phyloP scores from a whole-genome alignment of 2,113 vertebrate genomes.

The Lycaon pictus region DNA sequence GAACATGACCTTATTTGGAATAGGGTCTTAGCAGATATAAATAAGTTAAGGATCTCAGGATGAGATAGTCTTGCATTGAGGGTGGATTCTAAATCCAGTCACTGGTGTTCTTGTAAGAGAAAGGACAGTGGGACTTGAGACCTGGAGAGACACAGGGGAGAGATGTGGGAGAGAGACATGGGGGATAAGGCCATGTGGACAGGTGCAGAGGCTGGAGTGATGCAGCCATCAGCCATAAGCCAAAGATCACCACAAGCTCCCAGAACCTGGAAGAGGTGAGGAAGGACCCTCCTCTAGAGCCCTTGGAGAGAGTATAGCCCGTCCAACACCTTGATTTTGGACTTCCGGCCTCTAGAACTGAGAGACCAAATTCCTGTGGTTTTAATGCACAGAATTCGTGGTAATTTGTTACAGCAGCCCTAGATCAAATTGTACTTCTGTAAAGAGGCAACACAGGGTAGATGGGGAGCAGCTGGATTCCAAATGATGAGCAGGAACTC shows the following conservation, averaged over 20 bases:
- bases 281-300: accelerated
- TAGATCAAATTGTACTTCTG: not conserved
- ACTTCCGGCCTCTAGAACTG: not conserved
- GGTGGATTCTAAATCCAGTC: not conserved
- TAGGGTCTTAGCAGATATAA: not conserved
- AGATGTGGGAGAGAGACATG: accelerated
- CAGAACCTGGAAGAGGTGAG: accelerated
- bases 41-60: not conserved
- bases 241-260: not conserved
- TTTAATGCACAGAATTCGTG: not conserved
- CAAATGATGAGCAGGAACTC: accelerated
- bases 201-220: accelerated
- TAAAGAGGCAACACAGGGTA: not conserved
- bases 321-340: not conserved
- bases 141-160: not conserved
- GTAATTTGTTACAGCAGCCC: not conserved
- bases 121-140: not conserved
- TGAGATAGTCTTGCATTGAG: not conserved
- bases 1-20: not conserved
- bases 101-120: not conserved
- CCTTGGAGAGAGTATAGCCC: not conserved
- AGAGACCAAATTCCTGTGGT: not conserved
- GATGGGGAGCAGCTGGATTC: not conserved
- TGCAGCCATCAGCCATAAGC: accelerated
- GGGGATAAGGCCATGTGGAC: too few species aligned